Percentiles rank a stretch among this genome's conserved stretches.
These are phyloP conservation scores for Habroteleia sp. DNA, from an alignment of 2,888 invertebrate species.

Conservation along the genomic window DNA sequence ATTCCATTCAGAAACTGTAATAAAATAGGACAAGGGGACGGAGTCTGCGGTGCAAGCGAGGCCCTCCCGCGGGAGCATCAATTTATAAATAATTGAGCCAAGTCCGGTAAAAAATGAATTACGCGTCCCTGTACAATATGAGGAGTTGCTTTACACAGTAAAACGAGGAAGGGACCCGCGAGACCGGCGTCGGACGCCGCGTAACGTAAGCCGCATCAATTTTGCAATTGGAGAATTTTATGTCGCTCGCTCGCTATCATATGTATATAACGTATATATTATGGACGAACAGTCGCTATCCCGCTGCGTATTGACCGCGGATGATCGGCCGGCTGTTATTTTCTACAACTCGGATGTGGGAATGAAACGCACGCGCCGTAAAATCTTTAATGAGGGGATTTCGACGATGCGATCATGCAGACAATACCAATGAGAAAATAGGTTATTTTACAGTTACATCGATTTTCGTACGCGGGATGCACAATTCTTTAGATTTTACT, in stretches of 20 bases:
- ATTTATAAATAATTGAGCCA: slow-evolving; percentile 81
- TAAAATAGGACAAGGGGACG: slow-evolving; percentile 60
- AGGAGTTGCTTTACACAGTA: slow-evolving; percentile 80
- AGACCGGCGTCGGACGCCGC: slow-evolving; percentile 69
- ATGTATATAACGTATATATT: slow-evolving; percentile 74
- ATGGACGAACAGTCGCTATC: slow-evolving; percentile 70
- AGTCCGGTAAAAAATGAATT: slow-evolving; percentile 82
- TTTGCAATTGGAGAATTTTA: slow-evolving; percentile 82
- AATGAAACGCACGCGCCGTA: slow-evolving; percentile 37
- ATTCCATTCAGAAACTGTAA: slow-evolving; percentile 35
- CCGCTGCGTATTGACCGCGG: slow-evolving; percentile 61
- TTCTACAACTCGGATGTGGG: slow-evolving; percentile 17
- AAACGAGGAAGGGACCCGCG: slow-evolving; percentile 79
- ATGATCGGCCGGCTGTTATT: slow-evolving; percentile 46
- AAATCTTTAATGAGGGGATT: slow-evolving; percentile 53
- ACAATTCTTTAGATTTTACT: too few relatives aligned
- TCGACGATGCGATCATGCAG: slow-evolving; percentile 2
- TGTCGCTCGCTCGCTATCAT: slow-evolving; percentile 73
- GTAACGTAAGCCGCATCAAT: slow-evolving; percentile 78
- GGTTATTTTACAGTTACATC: slow-evolving; percentile 39
- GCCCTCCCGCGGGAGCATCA: slow-evolving; percentile 77
- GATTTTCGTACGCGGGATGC: too few relatives aligned
- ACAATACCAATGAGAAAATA: slow-evolving; percentile 40
- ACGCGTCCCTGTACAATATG: slow-evolving; percentile 81
- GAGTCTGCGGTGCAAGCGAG: slow-evolving; percentile 54